phyloP scores from a whole-genome alignment of 2,797 vertebrate species.

The Gambelia wislizenii region DNA sequence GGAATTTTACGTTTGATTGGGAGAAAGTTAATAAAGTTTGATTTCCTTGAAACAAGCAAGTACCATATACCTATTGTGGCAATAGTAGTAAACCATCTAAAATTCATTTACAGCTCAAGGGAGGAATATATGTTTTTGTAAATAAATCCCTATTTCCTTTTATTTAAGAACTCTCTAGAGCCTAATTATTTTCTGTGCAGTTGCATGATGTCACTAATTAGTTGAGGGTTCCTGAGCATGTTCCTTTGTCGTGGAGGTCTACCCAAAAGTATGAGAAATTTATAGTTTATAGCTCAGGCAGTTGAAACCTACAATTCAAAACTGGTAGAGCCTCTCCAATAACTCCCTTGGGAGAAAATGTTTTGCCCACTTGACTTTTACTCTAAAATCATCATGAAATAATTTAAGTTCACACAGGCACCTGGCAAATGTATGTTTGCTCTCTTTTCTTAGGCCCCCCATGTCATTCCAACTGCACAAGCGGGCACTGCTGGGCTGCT shows the following conservation, averaged over 20 bases:
- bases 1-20: too few species aligned
- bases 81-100: background rate
- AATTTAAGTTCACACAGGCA: background rate
- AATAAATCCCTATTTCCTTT: background rate
- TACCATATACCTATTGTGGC: background rate
- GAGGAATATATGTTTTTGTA: background rate
- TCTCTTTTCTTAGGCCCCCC: constrained; percentile 81
- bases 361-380: background rate
- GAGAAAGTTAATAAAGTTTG: background rate
- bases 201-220: background rate
- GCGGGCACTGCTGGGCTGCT: constrained; percentile 91
- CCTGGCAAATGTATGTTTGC: background rate
- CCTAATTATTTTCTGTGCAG: background rate
- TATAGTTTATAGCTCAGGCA: background rate
- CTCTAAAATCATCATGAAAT: background rate
- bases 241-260: background rate
- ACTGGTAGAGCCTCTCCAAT: background rate
- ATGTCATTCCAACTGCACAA: constrained; percentile 87
- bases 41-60: background rate
- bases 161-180: background rate
- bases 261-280: background rate
- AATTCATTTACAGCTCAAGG: background rate
- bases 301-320: background rate
- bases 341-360: background rate
- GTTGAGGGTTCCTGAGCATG: background rate